Evolutionary conservation across 2,113 vertebrate species (phyloP).

Genomic region (Microtus richardsoni): DNA sequence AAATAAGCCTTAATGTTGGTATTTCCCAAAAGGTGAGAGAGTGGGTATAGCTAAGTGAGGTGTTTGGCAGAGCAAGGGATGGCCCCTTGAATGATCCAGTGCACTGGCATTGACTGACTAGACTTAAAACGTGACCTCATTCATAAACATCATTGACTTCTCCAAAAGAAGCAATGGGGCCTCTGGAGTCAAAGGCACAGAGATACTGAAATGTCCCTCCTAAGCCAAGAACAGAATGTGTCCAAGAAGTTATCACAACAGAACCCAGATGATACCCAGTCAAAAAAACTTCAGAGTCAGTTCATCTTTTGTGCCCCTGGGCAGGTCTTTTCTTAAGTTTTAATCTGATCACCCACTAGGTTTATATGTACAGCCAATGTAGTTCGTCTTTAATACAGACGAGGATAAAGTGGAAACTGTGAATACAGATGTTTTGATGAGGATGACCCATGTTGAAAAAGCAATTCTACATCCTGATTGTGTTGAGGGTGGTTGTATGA

Average conservation of each 20-base stretch:
- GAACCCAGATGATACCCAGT: not conserved
- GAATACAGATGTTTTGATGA: not conserved
- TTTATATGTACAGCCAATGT: not conserved
- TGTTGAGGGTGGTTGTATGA: not conserved
- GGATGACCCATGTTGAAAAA: not conserved
- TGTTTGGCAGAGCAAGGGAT: not conserved
- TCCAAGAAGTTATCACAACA: not conserved
- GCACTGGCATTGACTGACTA: not conserved
- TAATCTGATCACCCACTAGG: not conserved
- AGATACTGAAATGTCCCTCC: not conserved
- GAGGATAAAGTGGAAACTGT: not conserved
- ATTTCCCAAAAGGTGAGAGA: slow-evolving; percentile 3
- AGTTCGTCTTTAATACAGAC: not conserved
- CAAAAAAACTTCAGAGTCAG: not conserved
- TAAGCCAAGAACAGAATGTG: not conserved
- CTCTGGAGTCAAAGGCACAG: not conserved
- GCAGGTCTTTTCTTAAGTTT: not conserved
- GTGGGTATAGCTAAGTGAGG: not conserved
- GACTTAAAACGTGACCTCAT: not conserved
- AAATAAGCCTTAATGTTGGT: not conserved
- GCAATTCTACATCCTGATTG: not conserved
- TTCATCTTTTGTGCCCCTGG: not conserved
- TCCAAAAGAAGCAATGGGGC: not conserved
- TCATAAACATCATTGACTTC: not conserved
- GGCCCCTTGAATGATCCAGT: not conserved